Evolutionary conservation across 2,888 invertebrate genomes (phyloP), one percentile per base, ranked within the genome.

Genomic region (Neoitamus cyanurus): DNA sequence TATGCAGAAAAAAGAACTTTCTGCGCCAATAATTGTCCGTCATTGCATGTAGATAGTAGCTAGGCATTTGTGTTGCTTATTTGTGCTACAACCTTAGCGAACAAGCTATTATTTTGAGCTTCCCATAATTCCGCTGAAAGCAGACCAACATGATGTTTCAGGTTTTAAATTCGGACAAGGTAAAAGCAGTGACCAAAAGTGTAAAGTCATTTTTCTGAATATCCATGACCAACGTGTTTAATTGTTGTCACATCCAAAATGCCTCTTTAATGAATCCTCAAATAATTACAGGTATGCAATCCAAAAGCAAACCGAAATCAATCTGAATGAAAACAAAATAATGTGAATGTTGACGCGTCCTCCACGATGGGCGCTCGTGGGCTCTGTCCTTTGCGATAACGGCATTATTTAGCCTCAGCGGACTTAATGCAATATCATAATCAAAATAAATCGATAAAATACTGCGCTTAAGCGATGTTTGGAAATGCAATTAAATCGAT

Each of bases 401-500:
- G 70, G 2, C 20, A 2, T 9, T 15, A 70, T 34, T 70, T 70
- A 28, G 30, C 58, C 31, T 7, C 20, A 31, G n/a, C 13, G 78
- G 31, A 58, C 20, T 78, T 31, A 78, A 58, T 78, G 78, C 78
- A 78, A 31, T 78, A 78, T 78, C 78, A 78, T 78, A 78, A 78
- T 78, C 78, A 78, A 78, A 78, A 78, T 78, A 78, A 77, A 78
- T 78, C 78, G 58, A 78, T 78, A 30, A 31, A 48, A 30, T 28
- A 13, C 78, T 46, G 11, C 48, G 34, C 30, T 25, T 37, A 75
- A 42, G 31, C 78, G 48, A 11, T 78, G 78, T 78, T 78, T 78
- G 78, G 78, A 30, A 75, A 46, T 48, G 78, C 78, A 78, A 78
- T 78, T 78, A 48, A 78, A 78, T 78, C 78, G 48, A 78, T 78